Base-by-base conservation (phyloP, 2,888 invertebrate genomes). In the Azorinus chamasolen region DNA sequence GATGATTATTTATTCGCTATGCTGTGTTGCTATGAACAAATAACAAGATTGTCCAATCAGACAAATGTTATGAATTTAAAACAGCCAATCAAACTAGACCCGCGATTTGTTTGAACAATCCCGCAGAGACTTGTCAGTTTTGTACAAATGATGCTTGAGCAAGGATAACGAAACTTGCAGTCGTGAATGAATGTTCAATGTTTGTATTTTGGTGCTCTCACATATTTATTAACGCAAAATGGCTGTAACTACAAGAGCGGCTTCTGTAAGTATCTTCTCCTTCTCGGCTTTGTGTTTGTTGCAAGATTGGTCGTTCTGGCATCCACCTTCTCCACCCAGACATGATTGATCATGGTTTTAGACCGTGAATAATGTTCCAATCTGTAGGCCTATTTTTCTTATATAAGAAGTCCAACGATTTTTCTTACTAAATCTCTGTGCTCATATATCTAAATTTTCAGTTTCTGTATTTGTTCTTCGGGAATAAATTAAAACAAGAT, bases 71-170 rank as follows among this genome's bases (percentile, higher is more conserved):
- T 83, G 81, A 55, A 59, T 48, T 25, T 12, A 12, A 39, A 55
- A 69, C 20, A 65, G 45, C 88, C 87, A 88, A 88, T 88, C 68
- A 81, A 63, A 73, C 61, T 24, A 25, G 50, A 72, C 79, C 85
- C 85, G 86, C 84, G 81, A 66, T 62, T 74, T 71, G 85, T 88
- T 85, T 85, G 82, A 88, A 83, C 68, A 70, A 73, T 76, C 70
- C 82, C 79, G 84, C 83, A 77, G 68, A 27, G 70, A 86, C 73
- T 63, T 79, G 64, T 77, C 62, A 77, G 69, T 64, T 70, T 74
- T 76, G 79, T 66, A 57, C 66, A 66, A 71, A 64, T 73, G 77
- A 81, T 83, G 83, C 72, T 84, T 69, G 70, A 64, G 48, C 66
- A 77, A 76, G 69, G 71, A 55, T 71, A 45, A 62, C 55, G 68